These are phyloP conservation scores for Manacus vitellinus DNA, from an alignment of 2,113 vertebrate genomes.

Conservation along the genomic window DNA sequence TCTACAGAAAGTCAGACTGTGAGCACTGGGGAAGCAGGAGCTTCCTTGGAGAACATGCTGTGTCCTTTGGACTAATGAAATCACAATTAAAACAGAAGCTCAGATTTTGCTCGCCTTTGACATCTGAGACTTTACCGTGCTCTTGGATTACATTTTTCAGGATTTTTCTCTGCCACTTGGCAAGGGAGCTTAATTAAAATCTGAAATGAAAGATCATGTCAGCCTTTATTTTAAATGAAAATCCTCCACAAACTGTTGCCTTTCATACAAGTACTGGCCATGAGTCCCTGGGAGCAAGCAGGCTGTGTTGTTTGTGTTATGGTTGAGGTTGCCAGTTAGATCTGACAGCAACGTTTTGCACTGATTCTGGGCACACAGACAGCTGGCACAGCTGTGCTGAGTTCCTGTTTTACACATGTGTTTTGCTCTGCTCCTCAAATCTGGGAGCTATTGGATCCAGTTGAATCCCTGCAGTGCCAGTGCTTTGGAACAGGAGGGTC, in stretches of 20 bases:
- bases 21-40: background rate
- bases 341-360: background rate
- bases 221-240: background rate
- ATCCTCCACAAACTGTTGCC: background rate
- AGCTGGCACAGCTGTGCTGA: background rate
- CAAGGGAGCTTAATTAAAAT: background rate
- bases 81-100: background rate
- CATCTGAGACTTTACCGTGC: background rate
- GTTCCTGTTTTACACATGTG: background rate
- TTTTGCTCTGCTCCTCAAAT: background rate
- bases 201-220: background rate
- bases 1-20: background rate
- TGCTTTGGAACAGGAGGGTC: background rate
- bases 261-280: background rate
- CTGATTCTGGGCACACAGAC: rapidly evolving
- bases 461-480: background rate
- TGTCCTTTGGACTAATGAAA: background rate
- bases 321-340: background rate
- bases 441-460: background rate
- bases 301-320: background rate
- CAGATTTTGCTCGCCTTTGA: background rate
- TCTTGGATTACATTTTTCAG: background rate
- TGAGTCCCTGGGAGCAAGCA: background rate
- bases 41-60: background rate
- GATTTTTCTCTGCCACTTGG: background rate